A percentile compares a stretch with the other conserved stretches of the same genome.
Evolutionary conservation across 2,888 invertebrate species (phyloP).

Genomic region (Microctonus brassicae): DNA sequence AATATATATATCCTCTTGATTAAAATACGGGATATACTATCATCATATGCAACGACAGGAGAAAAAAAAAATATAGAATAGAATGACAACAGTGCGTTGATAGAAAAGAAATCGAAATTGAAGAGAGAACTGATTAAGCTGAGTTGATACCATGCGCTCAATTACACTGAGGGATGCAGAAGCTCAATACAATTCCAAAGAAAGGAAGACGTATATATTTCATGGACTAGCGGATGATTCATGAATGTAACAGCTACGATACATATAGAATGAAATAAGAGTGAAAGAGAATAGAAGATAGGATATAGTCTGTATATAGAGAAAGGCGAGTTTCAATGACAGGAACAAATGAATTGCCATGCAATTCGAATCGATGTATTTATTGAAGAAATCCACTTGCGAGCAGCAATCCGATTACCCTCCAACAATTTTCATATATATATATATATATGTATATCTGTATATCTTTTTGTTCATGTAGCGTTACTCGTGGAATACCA

Average conservation of each 20-base stretch:
- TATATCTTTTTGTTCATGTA: background rate
- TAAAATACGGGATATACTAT: background rate
- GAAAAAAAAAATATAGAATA: background rate
- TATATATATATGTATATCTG: slow-evolving; percentile 25
- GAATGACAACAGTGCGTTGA: slow-evolving; percentile 18
- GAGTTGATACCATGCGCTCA: background rate
- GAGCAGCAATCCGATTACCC: slow-evolving; percentile 45
- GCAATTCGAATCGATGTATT: slow-evolving; percentile 39
- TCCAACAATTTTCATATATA: slow-evolving; percentile 26
- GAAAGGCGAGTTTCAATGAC: slow-evolving; percentile 26
- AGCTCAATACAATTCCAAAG: background rate
- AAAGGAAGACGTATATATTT: background rate
- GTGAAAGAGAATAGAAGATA: slow-evolving; percentile 22
- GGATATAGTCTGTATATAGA: background rate
- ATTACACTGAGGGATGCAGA: slow-evolving; percentile 15
- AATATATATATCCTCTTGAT: slow-evolving; percentile 7
- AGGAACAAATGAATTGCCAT: slow-evolving; percentile 45
- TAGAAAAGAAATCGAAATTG: background rate
- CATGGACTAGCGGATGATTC: background rate
- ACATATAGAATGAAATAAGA: slow-evolving; percentile 2
- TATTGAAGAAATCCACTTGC: slow-evolving; percentile 29
- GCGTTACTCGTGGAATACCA: background rate
- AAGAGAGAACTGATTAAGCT: slow-evolving; percentile 4
- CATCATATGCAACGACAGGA: background rate
- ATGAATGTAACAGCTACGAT: background rate